Evolutionary conservation across 2,113 vertebrate genomes (phyloP).

Genomic region (Heptranchias perlo): DNA sequence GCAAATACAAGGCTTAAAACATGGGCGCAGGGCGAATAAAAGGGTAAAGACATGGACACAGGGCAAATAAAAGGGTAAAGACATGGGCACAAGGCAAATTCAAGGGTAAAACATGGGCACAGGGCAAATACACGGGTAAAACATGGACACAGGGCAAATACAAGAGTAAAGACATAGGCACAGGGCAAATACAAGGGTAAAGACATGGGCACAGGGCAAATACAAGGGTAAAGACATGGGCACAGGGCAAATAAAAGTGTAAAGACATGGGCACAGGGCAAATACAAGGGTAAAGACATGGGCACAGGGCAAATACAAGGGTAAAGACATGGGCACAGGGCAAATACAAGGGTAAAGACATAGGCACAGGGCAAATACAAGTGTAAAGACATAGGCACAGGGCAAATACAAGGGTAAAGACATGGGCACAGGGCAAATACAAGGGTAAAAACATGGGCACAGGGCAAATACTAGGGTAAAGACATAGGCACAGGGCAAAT

Average conservation of each 20-base stretch:
- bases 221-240: background rate
- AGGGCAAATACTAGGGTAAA: background rate
- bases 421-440: background rate
- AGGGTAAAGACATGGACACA: background rate
- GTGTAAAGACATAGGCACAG: background rate
- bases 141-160: background rate
- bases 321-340: background rate
- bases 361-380: background rate
- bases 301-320: background rate
- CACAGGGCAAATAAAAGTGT: background rate
- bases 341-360: background rate
- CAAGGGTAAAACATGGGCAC: background rate
- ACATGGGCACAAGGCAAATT: background rate
- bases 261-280: background rate
- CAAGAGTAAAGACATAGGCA: background rate
- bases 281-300: background rate
- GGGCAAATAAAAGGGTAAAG: background rate
- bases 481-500: background rate
- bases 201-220: background rate
- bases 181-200: background rate
- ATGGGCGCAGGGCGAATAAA: background rate
- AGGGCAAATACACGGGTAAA: background rate
- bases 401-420: background rate
- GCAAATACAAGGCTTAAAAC: background rate
- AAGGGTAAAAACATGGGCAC: background rate